Percentiles rank a stretch among this genome's conserved stretches.
phyloP scores from a whole-genome alignment of 2,797 vertebrate species.

The Cyprinodon diabolis region DNA sequence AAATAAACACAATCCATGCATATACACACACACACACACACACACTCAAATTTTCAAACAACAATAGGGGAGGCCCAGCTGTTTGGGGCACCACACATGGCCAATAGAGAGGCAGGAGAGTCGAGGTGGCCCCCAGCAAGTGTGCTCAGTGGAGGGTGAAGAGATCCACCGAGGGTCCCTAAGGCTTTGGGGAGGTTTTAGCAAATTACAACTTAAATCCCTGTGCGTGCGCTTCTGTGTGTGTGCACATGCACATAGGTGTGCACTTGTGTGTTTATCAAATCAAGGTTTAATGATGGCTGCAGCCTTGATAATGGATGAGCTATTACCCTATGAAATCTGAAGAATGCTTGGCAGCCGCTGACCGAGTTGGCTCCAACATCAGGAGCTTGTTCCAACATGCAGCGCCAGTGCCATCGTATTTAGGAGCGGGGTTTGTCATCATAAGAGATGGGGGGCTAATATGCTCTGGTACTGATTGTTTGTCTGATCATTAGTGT shows the following conservation, averaged over 20 bases:
- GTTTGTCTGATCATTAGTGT: conserved; percentile 64
- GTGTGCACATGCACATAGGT: conserved; percentile 10
- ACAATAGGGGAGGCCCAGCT: conserved; percentile 53
- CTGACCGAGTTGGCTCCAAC: conserved; percentile 60
- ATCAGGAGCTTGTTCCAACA: conserved; percentile 64
- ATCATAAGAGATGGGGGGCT: conserved; percentile 54
- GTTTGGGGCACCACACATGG: conserved; percentile 56
- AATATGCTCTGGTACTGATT: conserved; percentile 61
- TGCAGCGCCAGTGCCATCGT: conserved; percentile 63
- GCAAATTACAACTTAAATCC: conserved; percentile 52
- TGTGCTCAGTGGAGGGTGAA: conserved; percentile 61
- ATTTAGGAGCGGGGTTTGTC: conserved; percentile 60
- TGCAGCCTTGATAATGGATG: conserved; percentile 71
- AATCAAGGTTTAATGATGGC: conserved; percentile 65
- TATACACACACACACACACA: not conserved
- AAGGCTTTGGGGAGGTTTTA: conserved; percentile 44
- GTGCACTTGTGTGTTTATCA: conserved; percentile 39
- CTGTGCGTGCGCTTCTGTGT: conserved; percentile 14
- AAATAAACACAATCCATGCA: conserved; percentile 4
- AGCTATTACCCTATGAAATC: conserved; percentile 79
- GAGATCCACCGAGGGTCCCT: conserved; percentile 40
- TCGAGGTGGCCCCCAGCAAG: conserved; percentile 55
- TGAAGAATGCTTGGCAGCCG: conserved; percentile 75
- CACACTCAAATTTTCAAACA: conserved; percentile 10
- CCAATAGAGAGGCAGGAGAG: conserved; percentile 32